These are phyloP conservation scores for Poecile montanus DNA, from an alignment of 2,797 vertebrate species.

Conservation along the genomic window DNA sequence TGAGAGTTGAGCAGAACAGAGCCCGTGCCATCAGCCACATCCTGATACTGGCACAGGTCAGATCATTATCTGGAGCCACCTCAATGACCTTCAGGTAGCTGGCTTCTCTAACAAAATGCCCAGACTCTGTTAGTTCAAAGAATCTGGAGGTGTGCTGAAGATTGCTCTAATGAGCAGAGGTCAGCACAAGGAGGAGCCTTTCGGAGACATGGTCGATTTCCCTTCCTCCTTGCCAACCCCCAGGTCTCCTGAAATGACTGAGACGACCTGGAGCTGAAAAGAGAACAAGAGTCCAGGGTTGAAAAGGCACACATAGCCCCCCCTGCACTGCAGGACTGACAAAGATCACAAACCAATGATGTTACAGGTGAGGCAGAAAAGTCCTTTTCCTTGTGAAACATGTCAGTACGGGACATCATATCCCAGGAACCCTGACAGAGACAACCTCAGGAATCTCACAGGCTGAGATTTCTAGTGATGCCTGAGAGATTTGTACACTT, in stretches of 20 bases:
- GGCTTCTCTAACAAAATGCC: neutral
- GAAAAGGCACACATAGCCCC: neutral
- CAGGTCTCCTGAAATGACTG: neutral
- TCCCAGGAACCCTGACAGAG: neutral
- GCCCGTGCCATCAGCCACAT: rapidly evolving
- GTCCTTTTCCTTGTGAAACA: neutral
- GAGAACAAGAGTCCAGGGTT: neutral
- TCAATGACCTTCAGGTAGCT: neutral
- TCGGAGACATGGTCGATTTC: neutral
- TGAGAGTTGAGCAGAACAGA: neutral
- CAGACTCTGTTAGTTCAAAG: neutral
- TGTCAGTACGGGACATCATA: neutral
- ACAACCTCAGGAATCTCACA: neutral
- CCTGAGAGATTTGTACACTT: neutral
- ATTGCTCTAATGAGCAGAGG: neutral
- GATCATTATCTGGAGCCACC: neutral
- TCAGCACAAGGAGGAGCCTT: neutral
- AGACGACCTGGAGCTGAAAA: neutral
- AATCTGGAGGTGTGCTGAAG: neutral
- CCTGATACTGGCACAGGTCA: neutral
- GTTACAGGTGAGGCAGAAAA: neutral
- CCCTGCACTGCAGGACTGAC: neutral
- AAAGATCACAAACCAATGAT: neutral
- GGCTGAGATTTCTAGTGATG: neutral
- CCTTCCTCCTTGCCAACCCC: neutral